Conservation (phyloP, 2,113 vertebrate species). For the Octodon degus region DNA sequence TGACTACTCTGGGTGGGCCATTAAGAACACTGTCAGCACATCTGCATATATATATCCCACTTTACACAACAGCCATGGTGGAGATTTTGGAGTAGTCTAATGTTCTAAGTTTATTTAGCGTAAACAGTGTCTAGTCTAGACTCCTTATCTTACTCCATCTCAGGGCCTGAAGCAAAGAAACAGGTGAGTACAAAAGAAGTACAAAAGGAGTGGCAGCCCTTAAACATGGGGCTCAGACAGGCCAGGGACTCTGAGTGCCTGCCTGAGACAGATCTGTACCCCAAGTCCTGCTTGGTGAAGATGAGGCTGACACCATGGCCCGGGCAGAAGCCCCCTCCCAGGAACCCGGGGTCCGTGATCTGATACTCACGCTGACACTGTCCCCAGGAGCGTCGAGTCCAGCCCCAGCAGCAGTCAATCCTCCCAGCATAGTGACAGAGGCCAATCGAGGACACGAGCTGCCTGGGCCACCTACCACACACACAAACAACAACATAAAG, state of each 20-base stretch:
- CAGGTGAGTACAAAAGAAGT: not conserved
- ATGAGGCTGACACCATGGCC: constrained; percentile 27
- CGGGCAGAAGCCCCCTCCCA: constrained; percentile 58
- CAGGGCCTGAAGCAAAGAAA: constrained; percentile 52
- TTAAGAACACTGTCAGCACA: constrained; percentile 11
- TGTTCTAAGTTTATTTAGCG: constrained; percentile 65
- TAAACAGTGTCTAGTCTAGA: constrained; percentile 82
- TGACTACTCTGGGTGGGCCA: constrained; percentile 21
- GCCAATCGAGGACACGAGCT: constrained; percentile 91
- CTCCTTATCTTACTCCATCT: constrained; percentile 68
- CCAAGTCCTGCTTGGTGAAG: constrained; percentile 46
- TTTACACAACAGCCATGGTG: not conserved
- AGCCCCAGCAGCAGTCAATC: constrained; percentile 99
- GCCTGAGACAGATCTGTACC: constrained; percentile 36
- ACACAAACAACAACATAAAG: constrained; percentile 60
- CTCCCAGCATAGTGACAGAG: constrained; percentile 94
- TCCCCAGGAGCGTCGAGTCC: constrained; percentile 94
- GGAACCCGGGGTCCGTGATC: constrained; percentile 81
- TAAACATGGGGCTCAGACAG: not conserved
- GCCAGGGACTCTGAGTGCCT: not conserved
- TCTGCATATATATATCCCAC: constrained; percentile 19
- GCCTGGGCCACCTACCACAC: constrained; percentile 94
- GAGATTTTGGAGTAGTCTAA: not conserved
- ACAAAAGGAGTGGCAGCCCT: not conserved
- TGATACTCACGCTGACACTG: constrained; percentile 98